Evolutionary conservation across 2,113 vertebrate species (phyloP).

Genomic region (Andinoacara biseriatus): DNA sequence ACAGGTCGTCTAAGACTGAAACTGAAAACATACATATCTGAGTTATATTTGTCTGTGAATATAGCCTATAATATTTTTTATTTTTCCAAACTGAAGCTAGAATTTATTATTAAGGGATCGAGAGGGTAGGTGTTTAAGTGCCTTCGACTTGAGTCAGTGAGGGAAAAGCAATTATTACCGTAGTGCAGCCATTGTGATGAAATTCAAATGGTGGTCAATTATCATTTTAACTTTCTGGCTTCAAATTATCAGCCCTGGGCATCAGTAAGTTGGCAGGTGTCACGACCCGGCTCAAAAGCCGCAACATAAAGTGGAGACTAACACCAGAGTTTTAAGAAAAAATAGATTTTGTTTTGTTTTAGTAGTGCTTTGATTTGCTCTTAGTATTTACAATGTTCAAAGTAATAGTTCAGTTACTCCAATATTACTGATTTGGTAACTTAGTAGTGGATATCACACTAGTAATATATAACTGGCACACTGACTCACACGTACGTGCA

Average conservation of each 20-base stretch:
- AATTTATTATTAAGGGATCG: not conserved
- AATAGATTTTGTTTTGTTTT: not conserved
- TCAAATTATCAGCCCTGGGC: not conserved
- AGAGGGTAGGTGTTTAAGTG: not conserved
- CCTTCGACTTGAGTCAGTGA: too few relatives aligned
- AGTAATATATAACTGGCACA: too few relatives aligned
- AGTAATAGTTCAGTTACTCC: conserved; percentile 20
- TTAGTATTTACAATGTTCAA: conserved; percentile 21
- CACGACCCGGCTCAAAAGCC: too few relatives aligned
- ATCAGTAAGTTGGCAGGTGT: conserved; percentile 31
- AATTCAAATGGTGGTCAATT: conserved; percentile 15
- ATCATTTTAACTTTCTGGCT: conserved; percentile 4
- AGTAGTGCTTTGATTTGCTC: conserved; percentile 8
- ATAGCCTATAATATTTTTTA: too few relatives aligned
- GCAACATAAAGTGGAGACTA: too few relatives aligned
- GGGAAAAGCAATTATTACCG: conserved; percentile 7
- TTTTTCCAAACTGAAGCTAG: too few relatives aligned
- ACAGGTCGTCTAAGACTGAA: not conserved
- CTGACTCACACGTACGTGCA: too few relatives aligned
- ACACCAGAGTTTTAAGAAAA: too few relatives aligned
- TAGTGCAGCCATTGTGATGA: conserved; percentile 14
- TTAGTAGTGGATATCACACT: not conserved
- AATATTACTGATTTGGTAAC: not conserved
- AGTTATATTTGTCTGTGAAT: not conserved
- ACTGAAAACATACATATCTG: not conserved